Percentiles rank a stretch among this genome's conserved stretches.
phyloP scores from a whole-genome alignment of 2,888 invertebrate species.

The Oegoconia quadripuncta region DNA sequence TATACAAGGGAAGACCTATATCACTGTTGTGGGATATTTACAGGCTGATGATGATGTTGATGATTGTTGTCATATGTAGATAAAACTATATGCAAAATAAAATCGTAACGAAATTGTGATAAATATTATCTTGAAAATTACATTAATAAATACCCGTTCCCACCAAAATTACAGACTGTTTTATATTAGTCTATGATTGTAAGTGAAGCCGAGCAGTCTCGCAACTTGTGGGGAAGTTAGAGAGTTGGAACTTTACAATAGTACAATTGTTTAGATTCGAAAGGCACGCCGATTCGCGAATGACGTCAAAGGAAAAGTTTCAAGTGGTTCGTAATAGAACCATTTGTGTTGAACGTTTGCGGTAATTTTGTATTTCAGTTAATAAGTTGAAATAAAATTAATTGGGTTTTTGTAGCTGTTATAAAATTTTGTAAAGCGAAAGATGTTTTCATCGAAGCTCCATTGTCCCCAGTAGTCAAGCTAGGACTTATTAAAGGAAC shows the following conservation, averaged over 20 bases:
- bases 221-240: slow-evolving; percentile 34
- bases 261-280: slow-evolving; percentile 50
- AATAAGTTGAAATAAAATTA: slow-evolving; percentile 8
- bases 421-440: neutral
- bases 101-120: too few relatives aligned
- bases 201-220: slow-evolving; percentile 37
- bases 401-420: neutral
- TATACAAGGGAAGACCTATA: too few relatives aligned
- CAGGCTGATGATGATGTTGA: too few relatives aligned
- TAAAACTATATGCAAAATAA: too few relatives aligned
- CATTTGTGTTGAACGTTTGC: slow-evolving; percentile 41
- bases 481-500: too few relatives aligned
- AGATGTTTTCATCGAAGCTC: neutral
- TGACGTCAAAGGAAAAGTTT: slow-evolving; percentile 61
- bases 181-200: slow-evolving; percentile 12
- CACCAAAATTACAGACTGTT: neutral
- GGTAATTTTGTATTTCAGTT: slow-evolving; percentile 33
- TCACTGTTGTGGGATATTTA: too few relatives aligned
- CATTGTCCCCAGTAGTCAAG: too few relatives aligned
- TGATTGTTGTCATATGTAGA: too few relatives aligned
- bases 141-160: too few relatives aligned
- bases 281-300: slow-evolving; percentile 30
- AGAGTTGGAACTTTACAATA: slow-evolving; percentile 39
- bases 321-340: slow-evolving; percentile 49
- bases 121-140: too few relatives aligned